Percentiles rank a stretch among this genome's conserved stretches.
Conservation (phyloP, 2,888 invertebrate genomes). For the Aphrophora alni region DNA sequence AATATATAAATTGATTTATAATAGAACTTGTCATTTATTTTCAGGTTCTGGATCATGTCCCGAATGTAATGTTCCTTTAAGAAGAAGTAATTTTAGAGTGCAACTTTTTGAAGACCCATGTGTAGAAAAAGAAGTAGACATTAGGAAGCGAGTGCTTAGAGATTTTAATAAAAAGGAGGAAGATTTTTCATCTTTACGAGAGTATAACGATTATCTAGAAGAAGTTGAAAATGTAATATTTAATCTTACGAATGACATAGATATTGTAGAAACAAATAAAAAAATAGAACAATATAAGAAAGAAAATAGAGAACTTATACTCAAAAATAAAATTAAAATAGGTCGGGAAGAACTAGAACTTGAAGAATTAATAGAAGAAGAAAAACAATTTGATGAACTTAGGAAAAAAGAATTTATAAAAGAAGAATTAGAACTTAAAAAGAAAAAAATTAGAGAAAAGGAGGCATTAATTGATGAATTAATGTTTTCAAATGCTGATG, state of each 20-base stretch:
- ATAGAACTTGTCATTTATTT: too few species aligned
- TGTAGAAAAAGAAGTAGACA: slow-evolving; percentile 98
- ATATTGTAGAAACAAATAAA: slow-evolving; percentile 86
- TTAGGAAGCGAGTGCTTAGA: slow-evolving; percentile 83
- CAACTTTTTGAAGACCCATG: slow-evolving; percentile 96
- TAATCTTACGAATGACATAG: slow-evolving; percentile 89
- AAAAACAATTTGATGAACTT: slow-evolving; percentile 77
- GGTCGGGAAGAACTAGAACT: slow-evolving; percentile 83
- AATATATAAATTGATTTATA: too few species aligned
- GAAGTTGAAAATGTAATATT: slow-evolving; percentile 91
- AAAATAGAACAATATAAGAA: slow-evolving; percentile 90
- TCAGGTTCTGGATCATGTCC: slow-evolving; percentile 92
- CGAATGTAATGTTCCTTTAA: slow-evolving; percentile 87
- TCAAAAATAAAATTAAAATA: slow-evolving; percentile 73
- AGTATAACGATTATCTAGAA: slow-evolving; percentile 97
- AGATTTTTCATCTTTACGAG: slow-evolving; percentile 82
- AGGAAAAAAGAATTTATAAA: slow-evolving; percentile 74
- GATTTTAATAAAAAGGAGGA: slow-evolving; percentile 96
- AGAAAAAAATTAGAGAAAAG: slow-evolving; percentile 83
- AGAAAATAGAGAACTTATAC: slow-evolving; percentile 85
- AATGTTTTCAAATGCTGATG: slow-evolving; percentile 91
- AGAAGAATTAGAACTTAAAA: slow-evolving; percentile 73
- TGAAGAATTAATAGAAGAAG: slow-evolving; percentile 82
- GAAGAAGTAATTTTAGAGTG: slow-evolving; percentile 89
- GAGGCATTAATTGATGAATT: slow-evolving; percentile 94